These are phyloP conservation scores for Crenuchus spilurus DNA, from an alignment of 2,797 vertebrate species.

Conservation along the genomic window DNA sequence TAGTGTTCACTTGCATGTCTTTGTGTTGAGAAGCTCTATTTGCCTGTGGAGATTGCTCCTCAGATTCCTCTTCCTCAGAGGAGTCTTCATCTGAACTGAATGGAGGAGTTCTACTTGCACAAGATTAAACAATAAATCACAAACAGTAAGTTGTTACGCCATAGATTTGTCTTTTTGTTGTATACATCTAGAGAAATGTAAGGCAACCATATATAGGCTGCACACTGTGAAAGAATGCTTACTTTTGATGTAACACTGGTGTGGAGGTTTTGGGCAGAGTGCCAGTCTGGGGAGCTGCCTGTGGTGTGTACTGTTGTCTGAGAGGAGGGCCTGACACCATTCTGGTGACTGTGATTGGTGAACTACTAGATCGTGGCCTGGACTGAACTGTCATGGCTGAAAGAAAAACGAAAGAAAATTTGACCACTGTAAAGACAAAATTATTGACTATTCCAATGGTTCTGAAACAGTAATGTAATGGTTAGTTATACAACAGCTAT, in stretches of 20 bases:
- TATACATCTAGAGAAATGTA: background rate
- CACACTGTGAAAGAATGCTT: slow-evolving; percentile 20
- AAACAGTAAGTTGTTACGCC: too few species aligned
- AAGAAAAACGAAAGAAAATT: background rate
- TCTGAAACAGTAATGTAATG: too few species aligned
- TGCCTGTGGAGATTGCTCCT: slow-evolving; percentile 49
- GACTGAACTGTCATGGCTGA: slow-evolving; percentile 60
- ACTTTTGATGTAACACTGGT: slow-evolving; percentile 63
- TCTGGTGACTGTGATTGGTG: slow-evolving; percentile 69
- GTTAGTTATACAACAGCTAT: too few species aligned
- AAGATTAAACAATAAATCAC: background rate
- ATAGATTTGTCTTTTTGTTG: too few species aligned
- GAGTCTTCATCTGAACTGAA: slow-evolving; percentile 77
- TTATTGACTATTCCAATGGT: background rate
- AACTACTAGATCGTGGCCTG: slow-evolving; percentile 71
- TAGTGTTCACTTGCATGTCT: slow-evolving; percentile 36
- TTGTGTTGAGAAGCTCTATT: slow-evolving; percentile 46
- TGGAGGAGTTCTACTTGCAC: slow-evolving; percentile 66
- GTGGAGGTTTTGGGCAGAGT: slow-evolving; percentile 70
- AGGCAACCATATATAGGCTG: background rate
- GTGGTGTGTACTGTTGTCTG: slow-evolving; percentile 68
- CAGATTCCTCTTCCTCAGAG: slow-evolving; percentile 61
- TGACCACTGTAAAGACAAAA: background rate
- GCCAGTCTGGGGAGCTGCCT: slow-evolving; percentile 62
- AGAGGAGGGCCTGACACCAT: slow-evolving; percentile 53